Evolutionary conservation across 1,140 invertebrate genomes (phyloP).

Genomic region (Temnothorax longispinosus): DNA sequence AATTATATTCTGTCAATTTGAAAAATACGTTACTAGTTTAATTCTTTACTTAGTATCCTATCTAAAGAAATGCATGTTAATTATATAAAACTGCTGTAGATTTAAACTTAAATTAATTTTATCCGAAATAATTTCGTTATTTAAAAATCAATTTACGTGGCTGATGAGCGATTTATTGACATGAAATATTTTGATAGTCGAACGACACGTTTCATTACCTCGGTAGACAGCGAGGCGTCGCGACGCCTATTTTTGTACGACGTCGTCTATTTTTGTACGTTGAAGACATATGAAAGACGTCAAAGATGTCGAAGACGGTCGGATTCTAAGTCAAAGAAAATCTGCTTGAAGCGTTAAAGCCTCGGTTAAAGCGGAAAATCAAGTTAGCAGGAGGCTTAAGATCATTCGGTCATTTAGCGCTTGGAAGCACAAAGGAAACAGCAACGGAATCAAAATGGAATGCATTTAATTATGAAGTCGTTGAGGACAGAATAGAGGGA

Average conservation of each 20-base stretch:
- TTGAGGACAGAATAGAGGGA: neutral
- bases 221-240: neutral
- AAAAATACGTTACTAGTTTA: neutral
- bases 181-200: neutral
- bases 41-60: neutral
- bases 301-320: no score
- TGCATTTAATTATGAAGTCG: conserved; percentile 17
- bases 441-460: neutral
- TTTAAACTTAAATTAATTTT: neutral
- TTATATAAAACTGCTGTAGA: neutral
- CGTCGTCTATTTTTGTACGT: neutral
- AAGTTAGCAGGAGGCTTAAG: neutral
- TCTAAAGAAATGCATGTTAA: no score
- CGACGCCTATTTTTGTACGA: neutral
- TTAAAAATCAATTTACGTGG: neutral
- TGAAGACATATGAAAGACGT: no score
- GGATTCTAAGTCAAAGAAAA: no score
- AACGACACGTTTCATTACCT: no score
- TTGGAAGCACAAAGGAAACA: neutral
- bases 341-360: no score
- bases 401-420: neutral
- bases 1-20: neutral
- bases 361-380: neutral
- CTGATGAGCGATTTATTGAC: neutral
- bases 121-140: neutral